Base-by-base conservation (phyloP, 2,113 vertebrate genomes). In the Reinhardtius hippoglossoides region DNA sequence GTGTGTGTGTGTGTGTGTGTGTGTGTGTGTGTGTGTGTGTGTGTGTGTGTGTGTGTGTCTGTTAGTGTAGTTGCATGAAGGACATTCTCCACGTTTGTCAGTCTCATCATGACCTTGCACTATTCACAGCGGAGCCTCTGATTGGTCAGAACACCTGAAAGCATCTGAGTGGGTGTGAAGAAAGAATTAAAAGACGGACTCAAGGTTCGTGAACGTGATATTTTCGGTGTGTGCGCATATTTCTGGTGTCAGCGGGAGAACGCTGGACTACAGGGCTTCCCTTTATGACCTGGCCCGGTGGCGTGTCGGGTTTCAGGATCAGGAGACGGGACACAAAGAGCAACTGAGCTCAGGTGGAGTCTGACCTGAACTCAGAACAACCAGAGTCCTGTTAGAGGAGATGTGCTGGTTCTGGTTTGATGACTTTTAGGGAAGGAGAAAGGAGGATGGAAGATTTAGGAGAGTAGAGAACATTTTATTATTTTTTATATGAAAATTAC, bases 221-320 rank as follows among this genome's bases (percentile, higher is more conserved):
- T 83, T 68, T 56, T 60, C 37, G 50, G 65, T 74, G 67, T 67
- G 56, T 44, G 42, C 3, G 13, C 27, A 18, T 35, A 50, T 68
- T 23, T 66, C n/a, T 50, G 16, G 46, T 18, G 46, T 50, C 46
- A 50, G 46, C 18, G 1, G 46, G 15, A 16, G 46, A 50, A 50
- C 46, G 2, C 15, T 37, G 64, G 71, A 77, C 63, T 58, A 83
- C 59, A 83, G 72, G 74, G 76, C 70, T 62, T 75, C 42, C 70
- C 56, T 87, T 79, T 74, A 67, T 67, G 78, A 42, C 2, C 15
- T 0, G 23, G 63, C 71, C 65, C 46, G 26, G 76, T 20, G 15
- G 67, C 44, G 9, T 65, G 82, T 91, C 86, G 5, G 61, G 80
- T 91, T 91, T 63, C 89, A 80, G 78, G 60, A 89, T 89, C 46